A percentile compares a stretch with the other conserved stretches of the same genome.
Conservation (phyloP, 2,888 invertebrate genomes). For the Dinocampus coccinellae region DNA sequence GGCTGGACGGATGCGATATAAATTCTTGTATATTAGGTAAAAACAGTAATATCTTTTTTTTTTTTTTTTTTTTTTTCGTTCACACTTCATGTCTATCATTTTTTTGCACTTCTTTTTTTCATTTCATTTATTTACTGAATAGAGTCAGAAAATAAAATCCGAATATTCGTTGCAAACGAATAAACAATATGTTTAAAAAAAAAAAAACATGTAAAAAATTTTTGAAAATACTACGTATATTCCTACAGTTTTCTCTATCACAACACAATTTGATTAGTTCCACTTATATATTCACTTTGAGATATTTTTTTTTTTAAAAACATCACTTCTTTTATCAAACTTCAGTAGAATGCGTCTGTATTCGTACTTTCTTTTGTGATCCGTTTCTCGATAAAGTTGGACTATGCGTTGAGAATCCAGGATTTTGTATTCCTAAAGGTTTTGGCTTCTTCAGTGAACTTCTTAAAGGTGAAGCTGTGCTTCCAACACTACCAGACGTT, state of each 20-base stretch:
- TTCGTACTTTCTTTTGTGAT: conserved; percentile 90
- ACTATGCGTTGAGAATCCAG: conserved; percentile 86
- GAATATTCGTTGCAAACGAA: conserved; percentile 16
- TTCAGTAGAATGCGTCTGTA: conserved; percentile 92
- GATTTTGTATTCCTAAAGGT: conserved; percentile 88
- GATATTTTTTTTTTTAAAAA: neutral
- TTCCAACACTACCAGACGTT: conserved; percentile 65
- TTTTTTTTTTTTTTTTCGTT: conserved; percentile 28
- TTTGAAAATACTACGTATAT: conserved; percentile 6
- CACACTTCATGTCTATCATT: neutral
- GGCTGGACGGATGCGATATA: conserved; percentile 64
- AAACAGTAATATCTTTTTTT: conserved; percentile 26
- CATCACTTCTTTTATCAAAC: conserved; percentile 71
- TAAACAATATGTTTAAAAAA: neutral
- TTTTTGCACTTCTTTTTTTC: neutral
- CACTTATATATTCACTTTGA: neutral
- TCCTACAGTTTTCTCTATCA: conserved; percentile 19
- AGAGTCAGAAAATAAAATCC: neutral
- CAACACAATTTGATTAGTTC: conserved; percentile 32
- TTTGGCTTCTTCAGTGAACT: conserved; percentile 89
- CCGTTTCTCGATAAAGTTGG: conserved; percentile 87
- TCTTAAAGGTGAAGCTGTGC: conserved; percentile 77
- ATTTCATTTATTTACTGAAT: neutral
- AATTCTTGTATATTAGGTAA: conserved; percentile 6
- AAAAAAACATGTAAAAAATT: too few relatives aligned